Evolutionary conservation across 2,797 vertebrate genomes (phyloP), one percentile per base, ranked within the genome.

Genomic region (Muscicapa striata): DNA sequence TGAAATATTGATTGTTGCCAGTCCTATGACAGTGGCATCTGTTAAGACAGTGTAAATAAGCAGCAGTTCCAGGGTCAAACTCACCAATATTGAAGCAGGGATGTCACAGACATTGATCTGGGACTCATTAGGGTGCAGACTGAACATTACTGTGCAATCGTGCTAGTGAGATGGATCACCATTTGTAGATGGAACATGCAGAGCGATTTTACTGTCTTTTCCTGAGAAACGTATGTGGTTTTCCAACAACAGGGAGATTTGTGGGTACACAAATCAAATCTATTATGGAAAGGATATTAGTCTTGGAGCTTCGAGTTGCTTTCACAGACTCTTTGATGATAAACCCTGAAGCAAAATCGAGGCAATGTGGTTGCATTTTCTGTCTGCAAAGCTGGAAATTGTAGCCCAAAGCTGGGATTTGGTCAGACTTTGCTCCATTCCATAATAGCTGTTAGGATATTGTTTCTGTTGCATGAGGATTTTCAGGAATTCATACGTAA

Each of bases 1-100:
- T 91, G 93, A 94, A 95, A 88, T 95, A 96, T 96, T 95, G 96
- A 96, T 96, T 90, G 62, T 84, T 96, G 73, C 76, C 48, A 52
- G 62, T 90, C n/a, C 80, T 94, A 72, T 90, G 93, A 93, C 87
- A 96, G 88, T 81, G 67, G 40, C 55, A 90, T 81, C 20, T 3
- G 58, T 93, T 95, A 93, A 91, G 67, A 52, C 36, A 59, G 83
- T 73, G n/a, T 94, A 91, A 96, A 96, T 94, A 95, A 94, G 73
- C 54, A 88, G 27, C 62, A 90, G n/a, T 75, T 90, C 58, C 66
- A 76, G 93, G 74, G 70, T 54, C 73, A 66, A 69, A 72, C 58
- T 91, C 85, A 84, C 90, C 73, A 88, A 52, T 96, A 96, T 94
- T 91, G 90, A 90, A 95, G 88, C 49, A 88, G 6, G 5, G 43